Base-by-base conservation (phyloP, 2,113 vertebrate species). In the Diglossa brunneiventris region DNA sequence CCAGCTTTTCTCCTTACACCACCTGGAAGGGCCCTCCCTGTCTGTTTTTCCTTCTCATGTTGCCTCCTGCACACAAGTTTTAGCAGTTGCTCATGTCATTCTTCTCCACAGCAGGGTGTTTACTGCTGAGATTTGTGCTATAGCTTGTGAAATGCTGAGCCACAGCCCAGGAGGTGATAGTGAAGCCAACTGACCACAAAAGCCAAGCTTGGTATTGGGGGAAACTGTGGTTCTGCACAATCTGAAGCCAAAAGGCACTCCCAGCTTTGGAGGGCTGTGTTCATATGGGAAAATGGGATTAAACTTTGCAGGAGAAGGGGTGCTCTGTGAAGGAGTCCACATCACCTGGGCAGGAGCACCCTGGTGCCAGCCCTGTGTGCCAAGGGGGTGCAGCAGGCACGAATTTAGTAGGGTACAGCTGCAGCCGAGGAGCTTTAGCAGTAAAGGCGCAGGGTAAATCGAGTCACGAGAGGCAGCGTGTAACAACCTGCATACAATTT, bases 391-490 rank as follows among this genome's bases (percentile, higher is more conserved):
- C 4, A 68, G 8, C 3, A 6, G 35, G 30, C n/a, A 26, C 2
- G 15, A 80, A 15, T 62, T 37, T 3, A 14, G 6, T 1, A 39
- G 63, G 73, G 13, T 5, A 10, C 3, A 10, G 46, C 30, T 70
- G 16, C 47, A 72, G 42, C 63, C 5, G 21, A 66, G 41, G 5
- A 50, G 37, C 18, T 2, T 16, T 22, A 16, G 28, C n/a, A 67
- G 3, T 10, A 19, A 26, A 18, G 0, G 9, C 12, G 16, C 18
- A 6, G 44, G 9, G 18, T 21, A 37, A n/a, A 44, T 8, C 1
- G 0, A 6, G 21, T 30, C 23, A 23, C 4, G 16, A 63, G 26
- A 1, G 7, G 23, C 5, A 64, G 13, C 0, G 0, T 9, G 2
- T 7, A 31, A 41, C 61, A 41, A 42, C 69, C 39, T 1, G 3